A percentile compares a stretch with the other conserved stretches of the same genome.
Evolutionary conservation across 2,113 vertebrate genomes (phyloP).

Genomic region (Tachysurus vachellii): DNA sequence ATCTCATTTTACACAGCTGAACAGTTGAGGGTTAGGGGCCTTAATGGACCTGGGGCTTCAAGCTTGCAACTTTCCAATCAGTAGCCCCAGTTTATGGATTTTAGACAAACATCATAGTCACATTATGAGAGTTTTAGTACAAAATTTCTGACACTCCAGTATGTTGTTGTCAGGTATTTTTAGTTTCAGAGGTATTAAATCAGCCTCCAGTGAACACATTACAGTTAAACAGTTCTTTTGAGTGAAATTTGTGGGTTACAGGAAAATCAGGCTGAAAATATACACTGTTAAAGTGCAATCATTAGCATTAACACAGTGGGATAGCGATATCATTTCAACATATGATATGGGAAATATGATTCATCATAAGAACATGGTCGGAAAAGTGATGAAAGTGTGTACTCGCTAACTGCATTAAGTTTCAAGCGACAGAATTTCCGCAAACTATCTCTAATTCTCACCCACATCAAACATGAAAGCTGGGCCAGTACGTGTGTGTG

Average conservation of each 20-base stretch:
- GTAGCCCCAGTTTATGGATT: background rate
- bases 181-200: background rate
- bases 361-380: background rate
- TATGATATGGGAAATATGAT: background rate
- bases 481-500: background rate
- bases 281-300: background rate
- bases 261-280: background rate
- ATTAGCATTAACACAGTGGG: background rate
- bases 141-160: background rate
- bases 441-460: slow-evolving; percentile 40
- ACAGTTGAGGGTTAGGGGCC: too few relatives aligned
- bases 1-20: too few relatives aligned
- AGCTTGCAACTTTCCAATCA: too few relatives aligned
- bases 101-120: background rate
- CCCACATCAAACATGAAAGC: slow-evolving; percentile 17
- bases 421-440: slow-evolving; percentile 9
- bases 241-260: background rate
- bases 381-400: background rate
- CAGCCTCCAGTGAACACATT: background rate
- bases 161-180: background rate
- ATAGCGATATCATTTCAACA: background rate
- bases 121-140: background rate
- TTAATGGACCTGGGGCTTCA: too few relatives aligned
- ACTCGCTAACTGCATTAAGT: background rate
- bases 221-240: background rate